These are phyloP conservation scores for Rhizoglyphus robini DNA, from an alignment of 1,140 invertebrate species.

Conservation along the genomic window DNA sequence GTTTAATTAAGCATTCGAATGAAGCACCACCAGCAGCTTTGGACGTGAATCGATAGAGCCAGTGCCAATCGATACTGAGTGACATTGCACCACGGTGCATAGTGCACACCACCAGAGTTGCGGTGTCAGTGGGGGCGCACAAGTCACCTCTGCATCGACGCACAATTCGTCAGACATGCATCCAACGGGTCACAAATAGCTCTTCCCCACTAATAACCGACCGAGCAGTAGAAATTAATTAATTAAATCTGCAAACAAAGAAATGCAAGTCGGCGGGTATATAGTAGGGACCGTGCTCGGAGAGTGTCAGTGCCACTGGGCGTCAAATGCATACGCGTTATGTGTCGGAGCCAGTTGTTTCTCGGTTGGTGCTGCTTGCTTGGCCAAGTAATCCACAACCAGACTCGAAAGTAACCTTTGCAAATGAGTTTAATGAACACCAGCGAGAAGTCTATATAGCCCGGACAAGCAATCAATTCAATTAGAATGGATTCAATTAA, in stretches of 20 bases:
- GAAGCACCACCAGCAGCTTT: no score
- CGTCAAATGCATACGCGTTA: background rate
- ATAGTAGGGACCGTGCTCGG: background rate
- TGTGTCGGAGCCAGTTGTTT: no score
- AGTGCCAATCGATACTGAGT: no score
- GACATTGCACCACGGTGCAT: no score
- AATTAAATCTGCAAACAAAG: conserved; percentile 15
- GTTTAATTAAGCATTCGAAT: no score
- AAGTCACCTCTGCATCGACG: background rate
- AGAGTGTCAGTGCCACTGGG: background rate
- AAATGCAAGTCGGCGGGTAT: background rate
- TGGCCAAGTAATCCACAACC: background rate
- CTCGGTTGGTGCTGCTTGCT: background rate
- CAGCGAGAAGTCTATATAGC: background rate
- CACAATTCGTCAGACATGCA: background rate
- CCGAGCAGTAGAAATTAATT: background rate
- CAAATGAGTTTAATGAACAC: conserved; percentile 7
- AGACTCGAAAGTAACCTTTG: conserved; percentile 1
- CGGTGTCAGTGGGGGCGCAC: no score
- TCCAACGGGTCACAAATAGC: no score
- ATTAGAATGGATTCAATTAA: background rate
- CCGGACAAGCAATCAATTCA: conserved; percentile 2
- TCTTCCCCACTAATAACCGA: no score
- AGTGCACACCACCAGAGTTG: no score
- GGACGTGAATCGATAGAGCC: no score